These are phyloP conservation scores for Microtus montanus DNA, from an alignment of 2,113 vertebrate species.

Conservation along the genomic window DNA sequence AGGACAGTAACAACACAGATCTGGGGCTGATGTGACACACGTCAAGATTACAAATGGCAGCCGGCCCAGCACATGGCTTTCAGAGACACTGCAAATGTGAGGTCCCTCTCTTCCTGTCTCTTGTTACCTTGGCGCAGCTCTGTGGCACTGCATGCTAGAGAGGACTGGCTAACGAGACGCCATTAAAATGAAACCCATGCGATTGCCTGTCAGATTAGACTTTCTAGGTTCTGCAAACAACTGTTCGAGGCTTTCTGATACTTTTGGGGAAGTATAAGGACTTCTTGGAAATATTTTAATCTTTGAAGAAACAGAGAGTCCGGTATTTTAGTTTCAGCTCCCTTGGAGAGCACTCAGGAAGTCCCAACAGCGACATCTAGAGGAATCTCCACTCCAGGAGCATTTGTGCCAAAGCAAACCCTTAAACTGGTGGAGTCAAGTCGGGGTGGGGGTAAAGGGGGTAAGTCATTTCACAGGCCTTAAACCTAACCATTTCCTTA, in stretches of 20 bases:
- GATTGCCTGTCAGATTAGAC: not conserved
- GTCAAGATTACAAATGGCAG: not conserved
- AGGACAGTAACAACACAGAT: not conserved
- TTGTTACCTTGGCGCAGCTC: not conserved
- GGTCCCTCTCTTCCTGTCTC: not conserved
- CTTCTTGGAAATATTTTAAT: slow-evolving; percentile 46
- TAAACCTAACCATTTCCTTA: not conserved
- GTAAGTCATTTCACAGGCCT: not conserved
- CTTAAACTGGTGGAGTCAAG: not conserved
- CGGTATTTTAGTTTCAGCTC: not conserved
- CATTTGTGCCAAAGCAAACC: not conserved
- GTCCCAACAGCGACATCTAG: slow-evolving; percentile 41
- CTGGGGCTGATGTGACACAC: not conserved
- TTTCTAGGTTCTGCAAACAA: not conserved
- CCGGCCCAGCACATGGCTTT: not conserved
- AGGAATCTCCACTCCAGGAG: not conserved
- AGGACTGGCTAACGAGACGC: not conserved
- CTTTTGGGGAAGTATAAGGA: not conserved
- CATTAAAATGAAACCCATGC: not conserved
- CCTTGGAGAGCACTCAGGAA: not conserved
- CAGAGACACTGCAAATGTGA: not conserved
- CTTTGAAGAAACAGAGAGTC: not conserved
- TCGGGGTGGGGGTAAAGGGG: no score
- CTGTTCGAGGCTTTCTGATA: slow-evolving; percentile 4
- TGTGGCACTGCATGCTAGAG: not conserved